Conservation (phyloP, 2,113 vertebrate genomes). For the Equus przewalskii region DNA sequence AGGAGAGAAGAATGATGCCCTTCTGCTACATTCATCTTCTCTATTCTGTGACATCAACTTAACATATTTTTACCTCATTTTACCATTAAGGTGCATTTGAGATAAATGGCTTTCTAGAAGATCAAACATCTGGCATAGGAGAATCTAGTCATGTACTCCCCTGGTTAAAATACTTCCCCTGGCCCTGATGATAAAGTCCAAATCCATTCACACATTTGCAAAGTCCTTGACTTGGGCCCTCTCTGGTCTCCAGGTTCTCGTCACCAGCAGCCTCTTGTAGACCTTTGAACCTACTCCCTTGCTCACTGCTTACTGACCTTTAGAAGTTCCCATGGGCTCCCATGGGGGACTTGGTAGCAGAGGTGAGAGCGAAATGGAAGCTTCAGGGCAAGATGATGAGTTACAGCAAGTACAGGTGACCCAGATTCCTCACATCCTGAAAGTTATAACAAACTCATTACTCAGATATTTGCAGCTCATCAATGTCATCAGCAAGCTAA, state of each 20-base stretch:
- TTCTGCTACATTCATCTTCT: not conserved
- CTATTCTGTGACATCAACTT: not conserved
- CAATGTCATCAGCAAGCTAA: not conserved
- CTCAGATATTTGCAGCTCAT: not conserved
- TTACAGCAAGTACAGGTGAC: not conserved
- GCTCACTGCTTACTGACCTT: not conserved
- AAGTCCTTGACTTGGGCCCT: not conserved
- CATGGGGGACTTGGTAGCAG: not conserved
- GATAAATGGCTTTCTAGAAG: not conserved
- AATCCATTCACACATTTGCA: not conserved
- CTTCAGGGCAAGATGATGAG: not conserved
- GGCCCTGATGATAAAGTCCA: not conserved
- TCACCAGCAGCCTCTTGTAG: not conserved
- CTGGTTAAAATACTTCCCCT: not conserved
- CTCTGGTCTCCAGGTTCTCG: not conserved
- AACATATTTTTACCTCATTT: not conserved
- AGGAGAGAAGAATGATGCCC: not conserved
- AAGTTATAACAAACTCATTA: not conserved
- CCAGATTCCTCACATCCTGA: not conserved
- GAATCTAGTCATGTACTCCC: not conserved
- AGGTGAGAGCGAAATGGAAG: not conserved
- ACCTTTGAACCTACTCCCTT: not conserved
- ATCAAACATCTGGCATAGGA: not conserved
- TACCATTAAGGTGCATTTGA: not conserved
- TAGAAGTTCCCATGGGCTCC: not conserved